Evolutionary conservation across 2,888 invertebrate genomes (phyloP).

Genomic region (Craniophora ligustri): DNA sequence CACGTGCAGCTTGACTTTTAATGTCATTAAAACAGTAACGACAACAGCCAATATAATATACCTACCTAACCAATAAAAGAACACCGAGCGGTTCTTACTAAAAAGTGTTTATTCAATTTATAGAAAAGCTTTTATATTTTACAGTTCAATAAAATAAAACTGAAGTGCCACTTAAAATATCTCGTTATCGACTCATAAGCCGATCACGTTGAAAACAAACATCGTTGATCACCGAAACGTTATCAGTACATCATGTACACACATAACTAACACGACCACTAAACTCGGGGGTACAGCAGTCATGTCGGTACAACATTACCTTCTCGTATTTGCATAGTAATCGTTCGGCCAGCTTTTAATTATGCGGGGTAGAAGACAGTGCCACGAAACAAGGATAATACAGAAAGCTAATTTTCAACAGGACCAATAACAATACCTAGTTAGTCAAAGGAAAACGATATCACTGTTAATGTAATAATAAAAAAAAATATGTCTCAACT

Average conservation of each 20-base stretch:
- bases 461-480: no score
- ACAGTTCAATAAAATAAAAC: constrained; percentile 4
- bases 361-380: constrained; percentile 59
- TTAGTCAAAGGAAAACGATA: no score
- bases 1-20: no score
- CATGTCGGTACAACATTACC: constrained; percentile 73
- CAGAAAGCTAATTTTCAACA: constrained; percentile 21
- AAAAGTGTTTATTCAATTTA: no score
- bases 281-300: constrained; percentile 53
- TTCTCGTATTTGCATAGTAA: constrained; percentile 82
- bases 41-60: no score
- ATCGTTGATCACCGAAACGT: constrained; percentile 45
- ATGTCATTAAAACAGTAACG: no score
- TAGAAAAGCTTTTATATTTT: not conserved
- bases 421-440: no score
- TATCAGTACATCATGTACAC: constrained; percentile 54
- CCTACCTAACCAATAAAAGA: no score
- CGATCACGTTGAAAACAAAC: constrained; percentile 23
- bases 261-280: constrained; percentile 48
- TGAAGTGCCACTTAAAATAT: constrained; percentile 1
- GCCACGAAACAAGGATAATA: not conserved
- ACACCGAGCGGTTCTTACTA: no score
- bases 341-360: constrained; percentile 77
- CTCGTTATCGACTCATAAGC: constrained; percentile 6
- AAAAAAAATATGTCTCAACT: no score